Evolutionary conservation across 2,113 vertebrate genomes (phyloP), one percentile per base, ranked within the genome.

Genomic region (Callithrix jacchus): DNA sequence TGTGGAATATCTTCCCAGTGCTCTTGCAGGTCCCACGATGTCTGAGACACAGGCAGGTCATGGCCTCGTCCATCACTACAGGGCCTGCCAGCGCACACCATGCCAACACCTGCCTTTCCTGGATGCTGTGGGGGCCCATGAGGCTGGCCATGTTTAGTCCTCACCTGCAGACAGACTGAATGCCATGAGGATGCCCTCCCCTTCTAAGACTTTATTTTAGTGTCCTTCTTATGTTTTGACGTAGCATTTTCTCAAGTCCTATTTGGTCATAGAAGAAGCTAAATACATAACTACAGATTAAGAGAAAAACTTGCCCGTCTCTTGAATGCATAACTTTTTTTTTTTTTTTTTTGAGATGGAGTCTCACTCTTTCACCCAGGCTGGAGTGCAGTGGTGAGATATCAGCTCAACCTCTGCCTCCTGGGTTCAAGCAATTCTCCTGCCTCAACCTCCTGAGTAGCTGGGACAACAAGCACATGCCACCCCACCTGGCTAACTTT

Each of bases 31-130:
- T 21, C 27, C 37, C 70, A 13, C 0, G 5, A 16, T 8, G 14
- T 64, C 49, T 40, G 54, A 17, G 27, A 45, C 30, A 77, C 32
- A 42, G 83, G 18, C n/a, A 42, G 52, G 88, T 61, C 45, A 37
- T 5, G 0, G 16, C 25, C n/a, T 71, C 30, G 47, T 13, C 58
- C 7, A 3, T 64, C 16, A 9, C 58, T 6, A 3, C 23, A 1
- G 35, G 42, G 68, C 42, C 76, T 8, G 9, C 2, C 11, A 11
- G 61, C 2, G 9, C 5, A 10, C 58, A 27, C 7, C 3, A 10
- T 8, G 23, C 21, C 40, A 52, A 32, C 5, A 42, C 47, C 25
- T 70, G 76, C 45, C 52, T 20, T 14, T 12, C 14, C 7, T 6
- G 25, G 4, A 11, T 10, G 12, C 73, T 27, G 27, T 5, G 8